Conservation (phyloP, 2,113 vertebrate species). For the Antidorcas marsupialis region DNA sequence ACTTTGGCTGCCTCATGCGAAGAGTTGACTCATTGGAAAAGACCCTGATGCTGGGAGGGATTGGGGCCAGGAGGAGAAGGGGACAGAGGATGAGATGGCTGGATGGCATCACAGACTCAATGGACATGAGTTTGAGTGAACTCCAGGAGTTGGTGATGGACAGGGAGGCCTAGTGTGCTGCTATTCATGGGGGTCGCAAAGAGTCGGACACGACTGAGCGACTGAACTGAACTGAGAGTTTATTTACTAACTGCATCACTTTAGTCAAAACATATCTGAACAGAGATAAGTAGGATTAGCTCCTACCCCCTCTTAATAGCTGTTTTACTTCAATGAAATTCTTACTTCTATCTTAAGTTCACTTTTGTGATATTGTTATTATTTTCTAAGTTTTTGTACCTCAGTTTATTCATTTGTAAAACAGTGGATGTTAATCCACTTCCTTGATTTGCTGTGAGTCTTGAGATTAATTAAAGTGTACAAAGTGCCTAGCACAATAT, state of each 20-base stretch:
- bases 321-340: neutral
- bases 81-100: too few species aligned
- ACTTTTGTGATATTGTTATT: neutral
- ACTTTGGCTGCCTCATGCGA: rapidly evolving
- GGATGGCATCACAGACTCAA: too few species aligned
- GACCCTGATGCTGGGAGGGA: too few species aligned
- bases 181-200: too few species aligned
- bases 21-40: too few species aligned
- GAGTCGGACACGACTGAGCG: rapidly evolving
- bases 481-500: neutral
- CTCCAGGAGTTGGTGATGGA: too few species aligned
- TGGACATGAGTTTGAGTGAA: too few species aligned
- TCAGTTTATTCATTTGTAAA: neutral
- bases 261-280: neutral
- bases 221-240: neutral
- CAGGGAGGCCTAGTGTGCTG: too few species aligned
- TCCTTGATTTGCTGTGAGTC: neutral
- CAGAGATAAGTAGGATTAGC: neutral
- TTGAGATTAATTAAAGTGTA: neutral
- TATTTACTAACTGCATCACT: neutral
- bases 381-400: neutral
- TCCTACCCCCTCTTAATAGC: neutral
- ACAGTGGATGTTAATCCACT: neutral
- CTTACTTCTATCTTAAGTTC: neutral
- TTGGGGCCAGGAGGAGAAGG: too few species aligned